Evolutionary conservation across 2,113 vertebrate species (phyloP).

Genomic region (Hyperoodon ampullatus): DNA sequence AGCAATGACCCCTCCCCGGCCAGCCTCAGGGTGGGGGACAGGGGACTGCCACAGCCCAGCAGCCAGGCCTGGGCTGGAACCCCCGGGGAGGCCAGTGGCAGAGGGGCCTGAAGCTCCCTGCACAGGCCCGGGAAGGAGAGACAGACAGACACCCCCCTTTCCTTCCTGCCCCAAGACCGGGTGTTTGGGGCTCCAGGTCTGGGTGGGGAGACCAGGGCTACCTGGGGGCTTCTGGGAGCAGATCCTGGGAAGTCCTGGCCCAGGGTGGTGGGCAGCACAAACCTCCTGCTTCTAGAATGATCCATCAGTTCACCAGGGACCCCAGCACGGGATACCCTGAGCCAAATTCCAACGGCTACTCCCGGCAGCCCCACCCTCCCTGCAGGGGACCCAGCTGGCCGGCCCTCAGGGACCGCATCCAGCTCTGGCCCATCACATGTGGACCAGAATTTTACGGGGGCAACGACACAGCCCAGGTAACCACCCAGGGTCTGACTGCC

Average conservation of each 20-base stretch:
- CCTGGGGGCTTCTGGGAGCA: background rate
- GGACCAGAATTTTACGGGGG: background rate
- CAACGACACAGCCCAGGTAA: background rate
- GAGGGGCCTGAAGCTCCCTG: fast-evolving
- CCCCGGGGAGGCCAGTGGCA: too few relatives aligned
- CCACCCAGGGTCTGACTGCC: background rate
- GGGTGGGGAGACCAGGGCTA: background rate
- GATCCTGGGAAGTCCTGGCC: background rate
- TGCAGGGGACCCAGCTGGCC: background rate
- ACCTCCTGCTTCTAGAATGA: background rate
- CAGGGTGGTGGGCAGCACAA: background rate
- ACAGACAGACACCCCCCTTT: background rate
- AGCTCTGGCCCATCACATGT: background rate
- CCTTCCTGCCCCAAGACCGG: background rate
- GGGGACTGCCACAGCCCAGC: background rate
- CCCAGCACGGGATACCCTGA: background rate
- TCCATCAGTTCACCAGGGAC: background rate
- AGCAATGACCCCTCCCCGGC: background rate
- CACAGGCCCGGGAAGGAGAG: background rate
- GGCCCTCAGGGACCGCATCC: background rate
- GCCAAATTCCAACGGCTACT: background rate
- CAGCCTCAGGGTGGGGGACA: background rate
- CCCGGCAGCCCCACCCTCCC: background rate
- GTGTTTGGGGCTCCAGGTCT: background rate
- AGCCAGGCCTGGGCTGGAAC: background rate